Evolutionary conservation across 1,140 invertebrate genomes (phyloP).

Genomic region (Drosophila bifasciata): DNA sequence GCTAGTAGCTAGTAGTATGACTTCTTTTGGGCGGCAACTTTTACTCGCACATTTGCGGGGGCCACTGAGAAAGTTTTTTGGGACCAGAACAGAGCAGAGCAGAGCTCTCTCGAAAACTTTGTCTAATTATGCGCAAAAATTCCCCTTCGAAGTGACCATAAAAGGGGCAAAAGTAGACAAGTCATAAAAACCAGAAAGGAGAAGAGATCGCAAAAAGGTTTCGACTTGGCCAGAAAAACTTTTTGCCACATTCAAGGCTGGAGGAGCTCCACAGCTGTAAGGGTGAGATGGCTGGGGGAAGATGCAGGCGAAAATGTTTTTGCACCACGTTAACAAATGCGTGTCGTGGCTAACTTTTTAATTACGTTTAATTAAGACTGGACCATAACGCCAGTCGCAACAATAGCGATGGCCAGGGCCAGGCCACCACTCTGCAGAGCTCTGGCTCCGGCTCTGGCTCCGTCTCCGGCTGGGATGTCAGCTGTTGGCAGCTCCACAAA

Average conservation of each 20-base stretch:
- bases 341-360: slow-evolving; percentile 76
- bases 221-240: slow-evolving; percentile 51
- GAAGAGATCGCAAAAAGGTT: slow-evolving; percentile 36
- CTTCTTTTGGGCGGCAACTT: slow-evolving; percentile 21
- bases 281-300: background rate
- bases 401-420: slow-evolving; percentile 26
- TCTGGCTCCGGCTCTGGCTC: too few relatives aligned
- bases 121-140: slow-evolving; percentile 81
- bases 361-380: slow-evolving; percentile 77
- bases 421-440: too few relatives aligned
- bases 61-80: slow-evolving; percentile 53
- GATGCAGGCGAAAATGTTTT: slow-evolving; percentile 46
- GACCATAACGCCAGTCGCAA: slow-evolving; percentile 33
- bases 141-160: slow-evolving; percentile 70
- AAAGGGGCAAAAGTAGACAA: slow-evolving; percentile 49
- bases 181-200: slow-evolving; percentile 27
- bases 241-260: slow-evolving; percentile 18
- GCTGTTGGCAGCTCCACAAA: slow-evolving; percentile 35
- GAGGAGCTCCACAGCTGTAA: too few relatives aligned
- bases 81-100: too few relatives aligned
- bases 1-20: slow-evolving; percentile 25
- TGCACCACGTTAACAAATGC: slow-evolving; percentile 64
- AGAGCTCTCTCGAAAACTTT: slow-evolving; percentile 53
- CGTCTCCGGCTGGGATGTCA: slow-evolving; percentile 13
- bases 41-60: slow-evolving; percentile 68